Conservation (phyloP, 1,140 invertebrate genomes). For the Anastrepha ludens region DNA sequence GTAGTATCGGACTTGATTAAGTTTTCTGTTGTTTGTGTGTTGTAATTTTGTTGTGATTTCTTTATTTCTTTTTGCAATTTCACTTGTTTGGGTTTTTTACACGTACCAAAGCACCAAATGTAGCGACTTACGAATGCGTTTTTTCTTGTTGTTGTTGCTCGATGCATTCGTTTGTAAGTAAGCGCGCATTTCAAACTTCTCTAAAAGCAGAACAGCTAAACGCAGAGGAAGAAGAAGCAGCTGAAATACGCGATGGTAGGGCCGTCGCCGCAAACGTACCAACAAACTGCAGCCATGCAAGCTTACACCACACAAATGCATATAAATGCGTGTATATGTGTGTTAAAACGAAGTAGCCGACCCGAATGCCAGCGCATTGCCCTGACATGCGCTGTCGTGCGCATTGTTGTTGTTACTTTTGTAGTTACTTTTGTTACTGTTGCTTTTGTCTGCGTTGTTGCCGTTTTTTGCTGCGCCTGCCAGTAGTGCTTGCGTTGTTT, state of each 20-base stretch:
- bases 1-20: too few relatives aligned
- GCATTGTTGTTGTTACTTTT: neutral
- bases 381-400: slow-evolving; percentile 26
- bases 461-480: neutral
- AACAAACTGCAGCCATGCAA: neutral
- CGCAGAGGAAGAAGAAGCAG: neutral
- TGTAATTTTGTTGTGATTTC: neutral
- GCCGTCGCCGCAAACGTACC: neutral
- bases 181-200: slow-evolving; percentile 1
- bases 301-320: too few relatives aligned
- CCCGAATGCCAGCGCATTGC: slow-evolving; percentile 40
- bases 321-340: neutral
- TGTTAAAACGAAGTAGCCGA: neutral
- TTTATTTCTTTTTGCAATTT: neutral
- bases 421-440: neutral
- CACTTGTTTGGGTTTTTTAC: slow-evolving; percentile 13
- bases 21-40: neutral
- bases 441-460: neutral
- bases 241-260: neutral
- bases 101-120: neutral
- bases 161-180: neutral
- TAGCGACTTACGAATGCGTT: neutral
- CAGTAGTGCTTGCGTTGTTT: neutral
- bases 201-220: neutral
- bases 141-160: neutral